phyloP scores from a whole-genome alignment of 2,888 invertebrate species.

The Cantharis rufa region DNA sequence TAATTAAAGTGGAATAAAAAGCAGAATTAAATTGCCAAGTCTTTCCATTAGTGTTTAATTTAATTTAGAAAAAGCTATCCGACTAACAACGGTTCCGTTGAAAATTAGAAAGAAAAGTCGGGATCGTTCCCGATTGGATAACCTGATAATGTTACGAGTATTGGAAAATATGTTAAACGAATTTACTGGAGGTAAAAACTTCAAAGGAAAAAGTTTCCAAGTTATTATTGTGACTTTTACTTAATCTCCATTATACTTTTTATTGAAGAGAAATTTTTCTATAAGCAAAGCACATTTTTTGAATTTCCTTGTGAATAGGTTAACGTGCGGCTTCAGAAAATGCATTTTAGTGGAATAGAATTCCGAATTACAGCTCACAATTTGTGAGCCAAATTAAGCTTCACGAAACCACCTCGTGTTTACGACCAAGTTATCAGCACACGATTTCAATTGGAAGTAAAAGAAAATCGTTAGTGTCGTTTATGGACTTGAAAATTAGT shows the following conservation, averaged over 20 bases:
- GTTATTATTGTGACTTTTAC: background rate
- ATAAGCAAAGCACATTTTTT: background rate
- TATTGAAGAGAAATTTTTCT: background rate
- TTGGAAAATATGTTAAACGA: background rate
- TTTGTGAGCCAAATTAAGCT: background rate
- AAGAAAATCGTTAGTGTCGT: background rate
- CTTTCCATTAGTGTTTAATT: background rate
- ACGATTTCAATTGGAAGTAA: background rate
- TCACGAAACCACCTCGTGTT: background rate
- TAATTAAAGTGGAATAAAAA: background rate
- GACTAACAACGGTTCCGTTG: background rate
- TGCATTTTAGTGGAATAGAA: background rate
- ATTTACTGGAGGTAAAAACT: background rate
- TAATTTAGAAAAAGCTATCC: background rate
- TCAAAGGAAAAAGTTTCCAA: background rate
- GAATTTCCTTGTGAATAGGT: background rate
- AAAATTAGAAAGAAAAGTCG: background rate
- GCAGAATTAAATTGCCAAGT: background rate
- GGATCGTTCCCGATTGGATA: background rate
- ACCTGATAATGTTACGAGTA: background rate
- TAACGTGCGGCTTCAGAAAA: background rate
- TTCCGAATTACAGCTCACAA: background rate
- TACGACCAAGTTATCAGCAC: background rate
- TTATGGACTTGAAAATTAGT: background rate
- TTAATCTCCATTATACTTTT: background rate